Conservation (phyloP, 2,113 vertebrate species). For the Anoura caudifer region DNA sequence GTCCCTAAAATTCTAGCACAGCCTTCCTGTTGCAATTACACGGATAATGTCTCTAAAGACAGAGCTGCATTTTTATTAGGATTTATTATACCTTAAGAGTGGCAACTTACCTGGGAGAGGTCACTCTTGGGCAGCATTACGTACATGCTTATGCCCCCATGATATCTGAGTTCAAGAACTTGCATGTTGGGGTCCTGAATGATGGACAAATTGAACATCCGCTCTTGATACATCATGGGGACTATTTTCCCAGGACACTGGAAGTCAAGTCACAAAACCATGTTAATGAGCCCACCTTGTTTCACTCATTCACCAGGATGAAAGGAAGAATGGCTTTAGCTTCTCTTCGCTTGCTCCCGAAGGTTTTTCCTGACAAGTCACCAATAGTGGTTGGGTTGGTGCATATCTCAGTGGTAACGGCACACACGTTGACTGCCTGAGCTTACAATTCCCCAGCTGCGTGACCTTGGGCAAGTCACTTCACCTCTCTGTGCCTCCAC, state of each 20-base stretch:
- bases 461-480: not conserved
- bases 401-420: not conserved
- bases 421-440: not conserved
- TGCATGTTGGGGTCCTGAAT: constrained; percentile 77
- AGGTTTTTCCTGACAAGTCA: not conserved
- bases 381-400: too few species aligned
- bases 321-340: not conserved
- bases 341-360: not conserved
- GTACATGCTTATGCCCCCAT: constrained; percentile 86
- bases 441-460: not conserved
- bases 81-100: too few species aligned
- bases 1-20: too few species aligned
- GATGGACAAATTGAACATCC: constrained; percentile 70
- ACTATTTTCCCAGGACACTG: constrained; percentile 81
- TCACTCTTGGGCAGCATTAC: constrained; percentile 82
- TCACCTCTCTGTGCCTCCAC: not conserved
- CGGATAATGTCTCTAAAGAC: too few species aligned
- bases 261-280: not conserved
- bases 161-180: constrained; percentile 86
- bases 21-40: too few species aligned
- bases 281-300: not conserved
- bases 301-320: not conserved
- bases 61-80: too few species aligned
- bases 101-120: constrained; percentile 43
- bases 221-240: constrained; percentile 83